phyloP scores from a whole-genome alignment of 2,797 vertebrate genomes.

The Syngnathus acus region DNA sequence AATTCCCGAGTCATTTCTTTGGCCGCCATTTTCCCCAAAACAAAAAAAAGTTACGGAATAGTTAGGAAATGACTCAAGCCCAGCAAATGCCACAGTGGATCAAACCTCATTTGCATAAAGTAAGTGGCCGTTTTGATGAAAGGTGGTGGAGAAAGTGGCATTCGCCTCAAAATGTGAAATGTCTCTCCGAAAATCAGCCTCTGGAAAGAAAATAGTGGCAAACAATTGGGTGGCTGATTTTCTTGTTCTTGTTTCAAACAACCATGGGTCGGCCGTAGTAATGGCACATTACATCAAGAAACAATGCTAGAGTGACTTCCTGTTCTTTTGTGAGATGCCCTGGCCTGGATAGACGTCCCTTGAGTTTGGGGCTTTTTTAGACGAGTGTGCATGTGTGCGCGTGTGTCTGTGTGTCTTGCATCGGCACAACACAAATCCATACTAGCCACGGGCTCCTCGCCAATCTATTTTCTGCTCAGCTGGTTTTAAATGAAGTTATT shows the following conservation, averaged over 20 bases:
- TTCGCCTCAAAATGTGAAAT: slow-evolving; percentile 3
- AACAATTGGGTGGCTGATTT: not conserved
- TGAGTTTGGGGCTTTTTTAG: not conserved
- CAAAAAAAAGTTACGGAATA: no score
- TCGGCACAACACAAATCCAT: slow-evolving; percentile 85
- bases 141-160: not conserved
- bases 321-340: slow-evolving; percentile 1
- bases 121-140: not conserved
- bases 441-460: slow-evolving; percentile 97
- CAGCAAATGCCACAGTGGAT: not conserved
- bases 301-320: not conserved
- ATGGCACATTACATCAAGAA: slow-evolving; percentile 3
- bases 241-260: no score
- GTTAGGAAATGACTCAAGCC: no score
- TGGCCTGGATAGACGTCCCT: not conserved
- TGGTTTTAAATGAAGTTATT: slow-evolving; percentile 99
- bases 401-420: not conserved
- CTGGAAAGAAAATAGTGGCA: not conserved
- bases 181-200: slow-evolving; percentile 22
- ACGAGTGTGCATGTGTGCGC: not conserved
- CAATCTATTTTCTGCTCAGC: slow-evolving; percentile 99
- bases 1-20: not conserved
- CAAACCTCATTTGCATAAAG: not conserved
- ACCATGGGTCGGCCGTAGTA: not conserved
- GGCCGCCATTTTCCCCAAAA: no score